Evolutionary conservation across 2,797 vertebrate genomes (phyloP), one percentile per base, ranked within the genome.

Genomic region (Sternotherus odoratus): DNA sequence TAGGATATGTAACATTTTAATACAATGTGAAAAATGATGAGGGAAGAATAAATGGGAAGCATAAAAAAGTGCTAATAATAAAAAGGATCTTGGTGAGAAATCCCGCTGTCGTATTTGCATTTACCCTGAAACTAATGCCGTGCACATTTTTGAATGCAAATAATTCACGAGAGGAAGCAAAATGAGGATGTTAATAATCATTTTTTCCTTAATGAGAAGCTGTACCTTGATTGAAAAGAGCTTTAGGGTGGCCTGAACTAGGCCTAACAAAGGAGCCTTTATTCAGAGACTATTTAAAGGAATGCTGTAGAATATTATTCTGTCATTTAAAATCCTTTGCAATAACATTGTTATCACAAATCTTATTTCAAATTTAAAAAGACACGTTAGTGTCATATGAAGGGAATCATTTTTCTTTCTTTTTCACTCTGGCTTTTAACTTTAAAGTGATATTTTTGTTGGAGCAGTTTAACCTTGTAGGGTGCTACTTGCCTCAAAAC

Each of bases 91-190:
- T 95, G 97, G 97, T 97, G 98, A 98, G 98, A 98, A 97, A 97
- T 97, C 98, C 98, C 80, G 97, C 98, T 98, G 98, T 98, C 98
- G 95, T 98, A 98, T 98, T 98, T 98, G 98, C 98, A 98, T 98
- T 98, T 98, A 98, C 97, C 97, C 98, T 98, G 98, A 98, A 98
- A 98, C 97, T 97, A 98, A 98, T 98, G 97, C 97, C 94, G 30
- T 97, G 96, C 98, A 98, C 98, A 98, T 98, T 98, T 98, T 97
- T 95, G 96, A 98, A 98, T 98, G 98, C 98, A 98, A 98, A 98
- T 98, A 98, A 98, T 98, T 98, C 98, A 98, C 97, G 54, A 98
- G 97, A 98, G 98, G 97, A 98, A 98, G 98, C 97, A 97, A 98
- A 98, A 98, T 97, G 97, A 98, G 97, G 97, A 96, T 98, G 97